Evolutionary conservation across 2,888 invertebrate genomes (phyloP), one percentile per base, ranked within the genome.

Genomic region (Spicauda simplicius): DNA sequence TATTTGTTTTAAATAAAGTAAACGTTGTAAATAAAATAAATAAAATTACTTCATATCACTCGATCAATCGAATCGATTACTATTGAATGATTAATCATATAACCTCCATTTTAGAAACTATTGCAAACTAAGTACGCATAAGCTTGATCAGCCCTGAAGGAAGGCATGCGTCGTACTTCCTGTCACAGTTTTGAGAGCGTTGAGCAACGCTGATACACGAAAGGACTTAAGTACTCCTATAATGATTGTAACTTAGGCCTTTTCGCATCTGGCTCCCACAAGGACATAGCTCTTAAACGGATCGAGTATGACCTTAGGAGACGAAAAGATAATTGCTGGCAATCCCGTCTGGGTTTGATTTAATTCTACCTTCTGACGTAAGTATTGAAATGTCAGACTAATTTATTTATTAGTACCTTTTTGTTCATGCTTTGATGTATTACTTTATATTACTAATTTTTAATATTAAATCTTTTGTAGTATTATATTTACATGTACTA

Each of bases 91-190:
- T 33, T 10, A 6, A 33, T 33, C 8, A 8, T 6, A 3, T 33
- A 33, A 33, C 33, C 33, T 33, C 8, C 8, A 33, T 6, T 6
- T 33, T 33, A 33, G 33, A 33, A 33, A 33, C 33, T 33, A 64
- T 50, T 52, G 25, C 33, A 57, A 50, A n/a, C 25, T 41, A 41
- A 19, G 8, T 7, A 4, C 45, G 25, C 25, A 41, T 0, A 12
- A 61, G 66, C 74, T 90, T 90, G 80, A 69, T 75, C 72, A 82
- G 82, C 79, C 74, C 90, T 90, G 91, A 79, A 78, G 80, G 87
- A 85, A 85, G 91, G 90, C 78, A 92, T 85, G 88, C 87, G 84
- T 79, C 79, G 75, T 76, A 79, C 82, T 92, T 92, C 92, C 92
- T 83, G 90, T 87, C 88, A 86, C 83, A 88, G 89, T 87, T 90